Evolutionary conservation across 2,888 invertebrate species (phyloP).

Genomic region (Eristalis pertinax): DNA sequence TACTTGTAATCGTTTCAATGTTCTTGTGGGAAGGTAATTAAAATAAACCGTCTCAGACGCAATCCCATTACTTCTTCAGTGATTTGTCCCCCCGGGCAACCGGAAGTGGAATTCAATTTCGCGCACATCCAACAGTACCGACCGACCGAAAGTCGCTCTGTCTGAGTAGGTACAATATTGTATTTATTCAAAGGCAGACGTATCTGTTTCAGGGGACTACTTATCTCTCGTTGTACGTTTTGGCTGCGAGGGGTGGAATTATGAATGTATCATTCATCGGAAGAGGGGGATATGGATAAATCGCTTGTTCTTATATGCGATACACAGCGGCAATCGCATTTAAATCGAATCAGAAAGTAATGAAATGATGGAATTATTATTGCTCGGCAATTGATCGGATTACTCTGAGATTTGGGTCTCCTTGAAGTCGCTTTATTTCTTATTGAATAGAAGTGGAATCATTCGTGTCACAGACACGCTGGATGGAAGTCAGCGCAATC

Average conservation of each 20-base stretch:
- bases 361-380: constrained; percentile 59
- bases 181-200: constrained; percentile 44
- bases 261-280: not conserved
- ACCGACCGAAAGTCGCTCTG: constrained; percentile 14
- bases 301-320: constrained; percentile 20
- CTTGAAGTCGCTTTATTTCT: not conserved
- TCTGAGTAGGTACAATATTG: constrained; percentile 19
- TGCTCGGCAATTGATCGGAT: constrained; percentile 52
- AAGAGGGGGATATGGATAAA: constrained; percentile 41
- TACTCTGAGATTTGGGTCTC: constrained; percentile 13
- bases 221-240: constrained; percentile 23
- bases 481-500: no score
- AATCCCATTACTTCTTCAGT: constrained; percentile 31
- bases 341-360: constrained; percentile 57
- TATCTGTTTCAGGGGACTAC: constrained; percentile 11
- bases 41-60: constrained; percentile 36
- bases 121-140: constrained; percentile 25
- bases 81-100: constrained; percentile 45
- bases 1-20: constrained; percentile 36
- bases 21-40: constrained; percentile 47
- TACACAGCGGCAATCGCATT: constrained; percentile 26
- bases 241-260: constrained; percentile 6
- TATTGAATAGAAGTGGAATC: not conserved
- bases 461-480: no score
- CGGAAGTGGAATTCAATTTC: constrained; percentile 62